phyloP scores from a whole-genome alignment of 2,888 invertebrate species.

The Lasioglossum morio region DNA sequence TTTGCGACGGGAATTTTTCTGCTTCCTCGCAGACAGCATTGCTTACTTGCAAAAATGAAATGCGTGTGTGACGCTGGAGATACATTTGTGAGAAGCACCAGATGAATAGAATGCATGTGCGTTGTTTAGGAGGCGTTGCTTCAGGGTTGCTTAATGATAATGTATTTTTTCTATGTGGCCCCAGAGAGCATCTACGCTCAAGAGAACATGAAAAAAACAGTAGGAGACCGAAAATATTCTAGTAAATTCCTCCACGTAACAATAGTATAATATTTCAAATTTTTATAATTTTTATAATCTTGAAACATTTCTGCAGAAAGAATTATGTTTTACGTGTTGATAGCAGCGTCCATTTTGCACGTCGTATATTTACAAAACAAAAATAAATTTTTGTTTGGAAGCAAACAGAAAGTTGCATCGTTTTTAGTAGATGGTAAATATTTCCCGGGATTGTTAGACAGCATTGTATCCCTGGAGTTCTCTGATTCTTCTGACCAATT shows the following conservation, averaged over 20 bases:
- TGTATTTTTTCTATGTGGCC: not conserved
- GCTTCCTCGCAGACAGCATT: slow-evolving; percentile 17
- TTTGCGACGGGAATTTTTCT: slow-evolving; percentile 25
- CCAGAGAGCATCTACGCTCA: not conserved
- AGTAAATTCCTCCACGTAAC: not conserved
- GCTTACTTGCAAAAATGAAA: slow-evolving; percentile 26
- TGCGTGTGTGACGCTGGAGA: not conserved
- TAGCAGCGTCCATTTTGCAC: too few species aligned
- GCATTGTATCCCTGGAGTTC: not conserved
- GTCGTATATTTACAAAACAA: too few species aligned
- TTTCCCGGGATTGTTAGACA: not conserved
- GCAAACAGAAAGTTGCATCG: not conserved
- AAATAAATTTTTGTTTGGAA: not conserved
- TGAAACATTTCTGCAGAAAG: not conserved
- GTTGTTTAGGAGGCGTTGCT: not conserved
- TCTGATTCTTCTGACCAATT: slow-evolving; percentile 15
- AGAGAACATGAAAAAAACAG: not conserved
- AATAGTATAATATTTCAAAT: not conserved
- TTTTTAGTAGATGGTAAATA: slow-evolving; percentile 1
- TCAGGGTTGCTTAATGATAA: not conserved
- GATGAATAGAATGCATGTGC: not conserved
- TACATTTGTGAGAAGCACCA: slow-evolving; percentile 11
- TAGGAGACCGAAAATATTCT: not conserved
- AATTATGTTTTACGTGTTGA: not conserved
- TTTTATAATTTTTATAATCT: not conserved